Conservation (phyloP, 2,797 vertebrate genomes). For the Alcedo quadribrachys region DNA sequence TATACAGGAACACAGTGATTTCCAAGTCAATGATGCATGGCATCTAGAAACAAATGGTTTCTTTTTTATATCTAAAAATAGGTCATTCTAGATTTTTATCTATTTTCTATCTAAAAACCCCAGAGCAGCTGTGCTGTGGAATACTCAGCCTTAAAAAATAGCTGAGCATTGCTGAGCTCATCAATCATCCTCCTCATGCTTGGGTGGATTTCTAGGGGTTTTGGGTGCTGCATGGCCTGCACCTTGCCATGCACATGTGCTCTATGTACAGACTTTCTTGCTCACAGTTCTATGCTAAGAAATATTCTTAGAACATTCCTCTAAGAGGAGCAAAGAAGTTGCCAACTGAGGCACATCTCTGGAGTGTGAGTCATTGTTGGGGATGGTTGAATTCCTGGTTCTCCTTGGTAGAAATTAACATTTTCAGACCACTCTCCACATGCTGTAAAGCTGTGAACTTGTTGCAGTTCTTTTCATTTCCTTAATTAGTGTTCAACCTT, state of each 20-base stretch:
- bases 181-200: neutral
- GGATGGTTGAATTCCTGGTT: neutral
- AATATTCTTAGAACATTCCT: neutral
- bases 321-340: neutral
- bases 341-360: neutral
- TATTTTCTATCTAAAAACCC: neutral
- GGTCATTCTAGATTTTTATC: too few species aligned
- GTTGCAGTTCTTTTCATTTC: slow-evolving; percentile 36
- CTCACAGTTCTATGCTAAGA: neutral
- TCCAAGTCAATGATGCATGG: too few species aligned
- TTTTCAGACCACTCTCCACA: neutral
- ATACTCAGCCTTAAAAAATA: neutral
- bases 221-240: neutral
- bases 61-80: too few species aligned
- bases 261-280: neutral
- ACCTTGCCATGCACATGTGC: neutral
- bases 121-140: neutral
- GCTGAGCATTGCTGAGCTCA: neutral
- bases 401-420: neutral
- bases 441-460: slow-evolving; percentile 22
- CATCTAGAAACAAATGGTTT: neutral
- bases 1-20: too few species aligned
- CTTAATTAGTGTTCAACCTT: slow-evolving; percentile 26
- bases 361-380: neutral
- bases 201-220: neutral